Evolutionary conservation across 2,888 invertebrate genomes (phyloP), one percentile per base, ranked within the genome.

Genomic region (Apodemia mormo): DNA sequence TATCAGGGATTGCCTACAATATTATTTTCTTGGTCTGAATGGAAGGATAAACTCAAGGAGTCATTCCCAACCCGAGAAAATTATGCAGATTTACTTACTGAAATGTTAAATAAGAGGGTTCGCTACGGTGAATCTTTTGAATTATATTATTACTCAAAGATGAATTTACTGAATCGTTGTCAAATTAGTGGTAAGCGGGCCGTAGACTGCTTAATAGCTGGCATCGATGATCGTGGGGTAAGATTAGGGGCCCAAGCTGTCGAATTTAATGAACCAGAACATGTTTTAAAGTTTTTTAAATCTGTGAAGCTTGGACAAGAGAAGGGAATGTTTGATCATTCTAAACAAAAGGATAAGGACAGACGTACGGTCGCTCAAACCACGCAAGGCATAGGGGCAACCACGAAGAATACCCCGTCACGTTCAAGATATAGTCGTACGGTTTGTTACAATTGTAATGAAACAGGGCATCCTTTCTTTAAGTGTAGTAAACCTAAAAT

Each of bases 1-100:
- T 78, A 77, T 58, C 76, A 77, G 37, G 73, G 74, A 1, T 66
- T 76, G 12, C 73, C 78, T 4, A 67, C 74, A 9, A 2, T 77
- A 9, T 5, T 69, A 9, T 65, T 54, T 68, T 70, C 72, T 30
- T 76, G 75, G 75, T 0, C 40, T 1, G 75, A 78, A 67, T 76
- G 76, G 76, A 75, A 77, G 61, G 68, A 12, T 1, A 75, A 76
- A 5, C 6, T 67, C 33, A 37, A 37, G 1, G 73, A 75, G 61
- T 71, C 76, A 5, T 77, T 77, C 56, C 76, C 77, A 0, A 43
- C 54, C 64, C 29, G 56, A 1, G 72, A 77, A 22, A 66, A 78
- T 66, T 77, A 71, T 40, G 77, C 75, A 0, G 74, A 76, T 30
- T 49, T 76, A 14, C 33, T 75, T 8, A 71, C 71, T 2, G 76